Percentiles rank a stretch among this genome's conserved stretches.
These are phyloP conservation scores for Zosterops pallidus DNA, from an alignment of 2,113 vertebrate genomes.

Conservation along the genomic window DNA sequence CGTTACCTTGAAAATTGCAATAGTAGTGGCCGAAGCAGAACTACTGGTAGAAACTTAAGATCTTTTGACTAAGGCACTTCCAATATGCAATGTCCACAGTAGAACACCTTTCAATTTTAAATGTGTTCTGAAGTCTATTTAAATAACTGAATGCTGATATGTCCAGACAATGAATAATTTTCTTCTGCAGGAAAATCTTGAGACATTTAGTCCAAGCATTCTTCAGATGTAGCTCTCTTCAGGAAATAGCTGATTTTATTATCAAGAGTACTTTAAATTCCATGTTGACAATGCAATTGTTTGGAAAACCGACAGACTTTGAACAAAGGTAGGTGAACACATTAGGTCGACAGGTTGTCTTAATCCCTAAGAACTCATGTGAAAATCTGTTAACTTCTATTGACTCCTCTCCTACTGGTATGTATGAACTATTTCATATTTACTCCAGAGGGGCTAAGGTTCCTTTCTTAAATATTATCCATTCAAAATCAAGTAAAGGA, in stretches of 20 bases:
- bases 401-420: not conserved
- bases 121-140: not conserved
- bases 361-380: not conserved
- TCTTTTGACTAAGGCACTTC: not conserved
- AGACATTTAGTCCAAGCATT: not conserved
- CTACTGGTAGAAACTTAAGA: not conserved
- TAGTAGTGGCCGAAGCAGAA: not conserved
- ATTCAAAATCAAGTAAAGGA: not conserved
- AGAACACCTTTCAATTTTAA: not conserved
- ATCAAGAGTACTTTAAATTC: not conserved
- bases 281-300: not conserved
- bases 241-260: conserved; percentile 5
- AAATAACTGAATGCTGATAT: not conserved
- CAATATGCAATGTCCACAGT: not conserved
- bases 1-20: not conserved
- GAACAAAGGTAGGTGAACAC: not conserved
- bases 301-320: not conserved
- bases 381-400: not conserved
- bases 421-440: not conserved
- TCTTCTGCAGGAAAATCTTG: not conserved
- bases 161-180: not conserved
- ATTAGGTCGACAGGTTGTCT: not conserved
- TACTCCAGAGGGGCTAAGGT: not conserved
- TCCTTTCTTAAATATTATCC: not conserved
- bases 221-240: not conserved